Evolutionary conservation across 2,797 vertebrate species (phyloP).

Genomic region (Trachops cirrhosus): DNA sequence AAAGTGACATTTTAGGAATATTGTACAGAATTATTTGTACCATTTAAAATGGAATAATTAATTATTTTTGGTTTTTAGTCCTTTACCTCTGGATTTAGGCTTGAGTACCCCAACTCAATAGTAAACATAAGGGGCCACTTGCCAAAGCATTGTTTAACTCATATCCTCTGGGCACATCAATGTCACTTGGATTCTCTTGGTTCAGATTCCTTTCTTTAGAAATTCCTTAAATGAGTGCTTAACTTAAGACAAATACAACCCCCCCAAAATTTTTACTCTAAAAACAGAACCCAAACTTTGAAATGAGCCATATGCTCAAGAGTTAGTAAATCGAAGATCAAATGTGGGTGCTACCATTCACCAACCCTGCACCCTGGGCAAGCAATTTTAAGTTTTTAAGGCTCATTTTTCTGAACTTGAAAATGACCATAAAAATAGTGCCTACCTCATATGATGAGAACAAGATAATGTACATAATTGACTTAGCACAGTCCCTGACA

Average conservation of each 20-base stretch:
- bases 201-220: neutral
- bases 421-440: neutral
- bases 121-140: neutral
- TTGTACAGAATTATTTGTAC: neutral
- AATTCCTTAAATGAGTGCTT: neutral
- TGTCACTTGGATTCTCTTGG: neutral
- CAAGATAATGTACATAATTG: neutral
- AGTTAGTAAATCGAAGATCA: neutral
- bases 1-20: neutral
- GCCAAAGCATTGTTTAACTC: neutral
- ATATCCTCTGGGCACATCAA: neutral
- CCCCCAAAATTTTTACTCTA: neutral
- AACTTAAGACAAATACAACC: neutral
- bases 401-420: slow-evolving; percentile 8
- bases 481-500: neutral
- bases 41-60: neutral
- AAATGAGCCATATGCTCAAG: neutral
- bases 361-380: neutral
- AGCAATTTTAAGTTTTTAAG: neutral
- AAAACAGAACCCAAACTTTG: neutral
- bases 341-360: neutral
- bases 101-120: neutral
- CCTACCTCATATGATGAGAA: neutral
- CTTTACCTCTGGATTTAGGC: neutral
- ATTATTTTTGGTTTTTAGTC: neutral